phyloP scores from a whole-genome alignment of 2,797 vertebrate genomes.

The Clarias pachynema region DNA sequence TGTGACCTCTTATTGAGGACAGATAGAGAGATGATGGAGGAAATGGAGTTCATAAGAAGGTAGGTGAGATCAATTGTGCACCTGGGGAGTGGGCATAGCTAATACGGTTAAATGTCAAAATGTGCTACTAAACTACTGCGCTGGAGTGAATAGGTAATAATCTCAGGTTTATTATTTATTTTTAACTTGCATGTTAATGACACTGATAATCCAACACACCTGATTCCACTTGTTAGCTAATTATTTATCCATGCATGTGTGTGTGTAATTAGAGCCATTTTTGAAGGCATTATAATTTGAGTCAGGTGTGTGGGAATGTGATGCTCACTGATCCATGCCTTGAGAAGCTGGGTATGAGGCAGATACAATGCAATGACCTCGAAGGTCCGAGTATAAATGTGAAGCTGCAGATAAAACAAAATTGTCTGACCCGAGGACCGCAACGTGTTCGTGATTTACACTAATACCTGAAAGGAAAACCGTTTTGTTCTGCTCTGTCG shows the following conservation, averaged over 20 bases:
- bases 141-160: neutral
- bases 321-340: neutral
- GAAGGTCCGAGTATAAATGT: neutral
- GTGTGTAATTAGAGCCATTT: neutral
- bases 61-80: too few species aligned
- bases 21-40: too few species aligned
- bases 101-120: too few species aligned
- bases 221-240: conserved; percentile 6
- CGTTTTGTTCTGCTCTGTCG: neutral
- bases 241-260: neutral
- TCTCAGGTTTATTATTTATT: neutral
- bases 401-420: conserved; percentile 17
- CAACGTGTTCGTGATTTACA: neutral
- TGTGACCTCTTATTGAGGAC: too few species aligned
- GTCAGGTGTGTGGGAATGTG: neutral
- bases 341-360: neutral
- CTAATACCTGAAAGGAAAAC: neutral
- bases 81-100: too few species aligned
- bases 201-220: neutral
- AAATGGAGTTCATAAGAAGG: too few species aligned
- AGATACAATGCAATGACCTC: neutral
- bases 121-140: neutral
- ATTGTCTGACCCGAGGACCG: neutral
- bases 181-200: neutral
- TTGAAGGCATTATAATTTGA: neutral